Evolutionary conservation across 2,797 vertebrate genomes (phyloP), one percentile per base, ranked within the genome.

Genomic region (Eupleurogrammus muticus): DNA sequence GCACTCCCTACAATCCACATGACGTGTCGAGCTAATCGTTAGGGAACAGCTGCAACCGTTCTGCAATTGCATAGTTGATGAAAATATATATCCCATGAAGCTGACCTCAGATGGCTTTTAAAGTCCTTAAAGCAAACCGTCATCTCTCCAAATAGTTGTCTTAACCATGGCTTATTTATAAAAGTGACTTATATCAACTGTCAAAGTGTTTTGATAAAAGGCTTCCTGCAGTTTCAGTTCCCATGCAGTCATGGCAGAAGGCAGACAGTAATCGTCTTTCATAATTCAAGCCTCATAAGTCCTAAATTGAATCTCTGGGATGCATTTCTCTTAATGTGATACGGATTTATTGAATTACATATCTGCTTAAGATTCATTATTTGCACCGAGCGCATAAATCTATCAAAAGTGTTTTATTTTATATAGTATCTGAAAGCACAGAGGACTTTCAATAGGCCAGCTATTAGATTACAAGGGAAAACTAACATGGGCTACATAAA

Each of bases 271-370:
- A 83, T 85, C 64, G 48, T 84, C 70, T 76, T 85, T 88, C 77
- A 88, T 87, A 88, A 90, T 91, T 87, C 78, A 88, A 82, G 81
- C 79, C 76, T 82, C 80, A 80, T 84, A 91, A 82, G 66, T 72
- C 71, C 79, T 79, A 84, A 89, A 89, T 85, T 89, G 84, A 86
- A 89, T 90, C 80, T 76, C 60, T 62, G 24, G 83, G 75, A 83
- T 73, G 80, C 77, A 89, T 89, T 92, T 84, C 73, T 89, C 70
- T 74, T 86, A 83, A 88, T 86, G 71, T 85, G 88, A 88, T 89
- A 66, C 79, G 78, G 54, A 80, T 89, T 86, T 88, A 91, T 91
- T 90, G 82, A 87, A 91, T 89, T 88, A 90, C 67, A 86, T 82
- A 78, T 83, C 74, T 81, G 71, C 79, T 84, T 91, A 82, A 79